These are phyloP conservation scores for Lepidocyrtinus sp. DNA, from an alignment of 2,888 invertebrate species.

Conservation along the genomic window DNA sequence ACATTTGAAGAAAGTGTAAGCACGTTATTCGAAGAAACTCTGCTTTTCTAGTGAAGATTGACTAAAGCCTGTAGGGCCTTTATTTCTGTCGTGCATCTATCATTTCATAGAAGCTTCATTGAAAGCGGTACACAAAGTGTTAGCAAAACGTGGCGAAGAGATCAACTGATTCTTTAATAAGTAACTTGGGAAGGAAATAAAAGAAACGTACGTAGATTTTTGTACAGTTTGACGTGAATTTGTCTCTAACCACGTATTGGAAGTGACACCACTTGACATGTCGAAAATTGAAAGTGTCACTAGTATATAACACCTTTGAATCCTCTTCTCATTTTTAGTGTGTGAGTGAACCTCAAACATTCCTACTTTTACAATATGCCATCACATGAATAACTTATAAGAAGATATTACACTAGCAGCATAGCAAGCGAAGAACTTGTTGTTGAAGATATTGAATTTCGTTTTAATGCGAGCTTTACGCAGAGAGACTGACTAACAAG, in stretches of 20 bases:
- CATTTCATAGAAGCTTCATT: slow-evolving; percentile 33
- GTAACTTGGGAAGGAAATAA: not conserved
- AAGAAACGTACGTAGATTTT: not conserved
- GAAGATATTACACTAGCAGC: too few species aligned
- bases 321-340: slow-evolving; percentile 24
- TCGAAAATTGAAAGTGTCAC: slow-evolving; percentile 70
- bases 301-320: slow-evolving; percentile 54
- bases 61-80: slow-evolving; percentile 31
- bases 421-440: too few species aligned
- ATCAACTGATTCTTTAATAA: slow-evolving; percentile 10
- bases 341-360: not conserved
- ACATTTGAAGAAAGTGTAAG: slow-evolving; percentile 5
- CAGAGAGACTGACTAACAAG: too few species aligned
- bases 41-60: not conserved
- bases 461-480: too few species aligned
- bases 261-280: slow-evolving; percentile 68
- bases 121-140: slow-evolving; percentile 15
- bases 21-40: not conserved
- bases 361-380: not conserved
- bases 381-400: too few species aligned
- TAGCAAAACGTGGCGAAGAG: not conserved
- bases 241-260: slow-evolving; percentile 57
- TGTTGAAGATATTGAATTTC: too few species aligned
- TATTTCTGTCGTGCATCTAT: slow-evolving; percentile 53
- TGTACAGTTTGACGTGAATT: slow-evolving; percentile 49